Evolutionary conservation across 1,140 invertebrate species (phyloP).

Genomic region (Dryas iulia): DNA sequence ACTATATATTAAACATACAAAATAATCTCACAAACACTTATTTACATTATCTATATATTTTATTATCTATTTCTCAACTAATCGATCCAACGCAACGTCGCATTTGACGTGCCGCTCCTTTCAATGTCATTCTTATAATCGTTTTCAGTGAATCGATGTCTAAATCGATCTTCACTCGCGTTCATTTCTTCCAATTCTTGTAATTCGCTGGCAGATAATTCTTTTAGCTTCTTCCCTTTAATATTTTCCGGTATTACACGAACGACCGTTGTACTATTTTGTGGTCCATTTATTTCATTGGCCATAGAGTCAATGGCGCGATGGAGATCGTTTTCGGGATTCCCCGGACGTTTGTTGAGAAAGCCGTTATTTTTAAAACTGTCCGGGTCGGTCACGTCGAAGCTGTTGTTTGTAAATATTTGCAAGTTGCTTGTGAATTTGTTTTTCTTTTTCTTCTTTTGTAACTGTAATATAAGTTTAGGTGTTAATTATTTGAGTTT

Average conservation of each 20-base stretch:
- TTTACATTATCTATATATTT: background rate
- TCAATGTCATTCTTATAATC: conserved; percentile 55
- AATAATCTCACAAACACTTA: background rate
- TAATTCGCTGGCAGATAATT: conserved; percentile 50
- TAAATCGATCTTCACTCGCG: conserved; percentile 58
- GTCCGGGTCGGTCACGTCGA: conserved; percentile 36
- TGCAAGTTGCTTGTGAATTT: conserved; percentile 36
- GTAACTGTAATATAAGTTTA: conserved; percentile 45
- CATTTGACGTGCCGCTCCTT: conserved; percentile 29
- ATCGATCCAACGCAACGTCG: conserved; percentile 53
- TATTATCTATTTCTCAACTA: background rate
- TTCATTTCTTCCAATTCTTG: conserved; percentile 54
- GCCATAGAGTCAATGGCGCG: conserved; percentile 62
- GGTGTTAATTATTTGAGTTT: background rate
- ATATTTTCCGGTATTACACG: conserved; percentile 41
- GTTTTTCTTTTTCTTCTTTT: conserved; percentile 44
- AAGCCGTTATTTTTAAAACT: conserved; percentile 53
- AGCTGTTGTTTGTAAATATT: conserved; percentile 55
- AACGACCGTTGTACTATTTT: conserved; percentile 6
- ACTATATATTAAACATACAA: too few species aligned
- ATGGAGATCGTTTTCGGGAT: conserved; percentile 63
- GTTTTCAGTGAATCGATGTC: conserved; percentile 53
- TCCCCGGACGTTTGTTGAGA: conserved; percentile 59
- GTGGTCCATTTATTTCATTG: conserved; percentile 50
- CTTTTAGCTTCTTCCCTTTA: conserved; percentile 61